Conservation (phyloP, 2,797 vertebrate species). For the Apogon talboti region DNA sequence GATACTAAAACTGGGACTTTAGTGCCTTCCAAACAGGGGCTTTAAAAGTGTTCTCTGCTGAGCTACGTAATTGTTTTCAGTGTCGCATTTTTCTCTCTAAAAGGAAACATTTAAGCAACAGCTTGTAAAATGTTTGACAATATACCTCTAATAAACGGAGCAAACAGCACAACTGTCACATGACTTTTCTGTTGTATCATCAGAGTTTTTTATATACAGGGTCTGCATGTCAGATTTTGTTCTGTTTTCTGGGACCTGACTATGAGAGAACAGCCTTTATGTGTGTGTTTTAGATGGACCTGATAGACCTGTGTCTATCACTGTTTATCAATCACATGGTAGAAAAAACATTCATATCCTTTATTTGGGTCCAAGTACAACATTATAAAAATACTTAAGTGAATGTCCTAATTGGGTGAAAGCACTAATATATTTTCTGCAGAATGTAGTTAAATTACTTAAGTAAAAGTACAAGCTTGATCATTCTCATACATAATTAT, state of each 20-base stretch:
- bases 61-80: conserved; percentile 74
- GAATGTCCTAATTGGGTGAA: too few species aligned
- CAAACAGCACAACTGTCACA: conserved; percentile 61
- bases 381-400: too few species aligned
- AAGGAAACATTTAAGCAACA: conserved; percentile 78
- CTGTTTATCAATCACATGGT: too few species aligned
- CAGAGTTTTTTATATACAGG: background rate
- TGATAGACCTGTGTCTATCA: too few species aligned
- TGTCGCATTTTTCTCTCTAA: conserved; percentile 77
- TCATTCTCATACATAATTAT: too few species aligned
- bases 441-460: too few species aligned
- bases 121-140: conserved; percentile 83
- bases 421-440: too few species aligned
- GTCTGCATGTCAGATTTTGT: background rate
- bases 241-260: background rate
- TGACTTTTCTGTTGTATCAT: conserved; percentile 46
- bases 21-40: conserved; percentile 75
- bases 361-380: too few species aligned
- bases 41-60: conserved; percentile 72
- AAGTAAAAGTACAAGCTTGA: too few species aligned
- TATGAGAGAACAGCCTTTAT: background rate
- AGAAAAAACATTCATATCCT: too few species aligned
- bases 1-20: conserved; percentile 65
- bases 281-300: too few species aligned
- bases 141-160: conserved; percentile 86